Base-by-base conservation (phyloP, 2,113 vertebrate species). In the Gambusia affinis region DNA sequence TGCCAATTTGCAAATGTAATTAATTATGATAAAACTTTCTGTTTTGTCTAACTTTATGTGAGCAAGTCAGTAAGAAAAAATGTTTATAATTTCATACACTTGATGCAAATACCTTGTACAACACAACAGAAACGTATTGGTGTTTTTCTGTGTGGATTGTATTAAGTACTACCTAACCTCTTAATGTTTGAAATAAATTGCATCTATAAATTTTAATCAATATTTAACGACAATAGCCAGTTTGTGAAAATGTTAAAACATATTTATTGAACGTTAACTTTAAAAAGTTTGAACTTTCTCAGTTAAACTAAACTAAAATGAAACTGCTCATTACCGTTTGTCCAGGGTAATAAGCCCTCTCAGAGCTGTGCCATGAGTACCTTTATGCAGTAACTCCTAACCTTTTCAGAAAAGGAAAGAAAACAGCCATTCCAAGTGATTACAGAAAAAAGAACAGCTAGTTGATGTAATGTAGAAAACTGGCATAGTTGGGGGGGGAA, bases 401-500 rank as follows among this genome's bases (percentile, higher is more conserved):
- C 5, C 7, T 24, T 51, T 79, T 70, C 27, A 30, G 8, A 33
- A 67, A 83, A 77, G 51, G 42, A 64, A 70, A 78, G 17, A 57
- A 81, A 84, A 67, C 37, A 14, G 64, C 4, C 57, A 10, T 33
- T 60, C 62, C 33, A 30, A 64, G 75, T 60, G 33, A 85, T 75
- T 24, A 17, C 64, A 73, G 27, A 68, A 65, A 73, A 74, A 78
- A 28, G 63, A 84, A 54, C 75, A 84, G 54, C 78, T 75, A 64
- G 84, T 88, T 92, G 89, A 85, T 73, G 75, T 65, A 61, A 37
- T 89, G 79, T 78, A 85, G 47, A 88, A 73, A 87, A 92, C 88
- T 84, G 89, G 86, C 82, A 83, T 82, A 90, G 90, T 85, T 92
- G 91, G 86, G 87, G 85, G 87, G 93, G 17, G 35, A 12, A 11